A percentile compares a stretch with the other conserved stretches of the same genome.
Evolutionary conservation across 2,113 vertebrate species (phyloP).

Genomic region (Callionymus lyra): DNA sequence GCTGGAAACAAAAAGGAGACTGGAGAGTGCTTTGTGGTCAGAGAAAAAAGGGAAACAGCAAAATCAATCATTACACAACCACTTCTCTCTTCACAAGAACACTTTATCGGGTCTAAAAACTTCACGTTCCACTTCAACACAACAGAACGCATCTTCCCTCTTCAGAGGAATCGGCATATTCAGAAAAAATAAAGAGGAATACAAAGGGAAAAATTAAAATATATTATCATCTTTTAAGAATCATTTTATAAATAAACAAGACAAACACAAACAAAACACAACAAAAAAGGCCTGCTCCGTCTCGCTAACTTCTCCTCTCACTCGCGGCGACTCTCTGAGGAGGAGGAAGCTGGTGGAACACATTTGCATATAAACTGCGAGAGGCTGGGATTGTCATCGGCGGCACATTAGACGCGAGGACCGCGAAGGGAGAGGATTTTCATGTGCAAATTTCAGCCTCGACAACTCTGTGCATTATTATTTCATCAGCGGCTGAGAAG

Average conservation of each 20-base stretch:
- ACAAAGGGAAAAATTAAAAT: conserved; percentile 59
- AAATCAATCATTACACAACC: conserved; percentile 38
- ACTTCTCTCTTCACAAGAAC: conserved; percentile 47
- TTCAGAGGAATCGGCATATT: conserved; percentile 45
- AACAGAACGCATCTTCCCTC: conserved; percentile 47
- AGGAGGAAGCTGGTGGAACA: conserved; percentile 43
- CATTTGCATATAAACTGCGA: conserved; percentile 70
- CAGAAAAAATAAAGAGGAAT: conserved; percentile 23
- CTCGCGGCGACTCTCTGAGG: conserved; percentile 54
- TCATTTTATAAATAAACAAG: conserved; percentile 65
- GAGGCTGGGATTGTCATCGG: conserved; percentile 64
- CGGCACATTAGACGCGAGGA: conserved; percentile 52
- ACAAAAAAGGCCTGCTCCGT: conserved; percentile 61
- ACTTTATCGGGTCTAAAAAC: conserved; percentile 43
- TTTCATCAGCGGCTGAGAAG: conserved; percentile 63
- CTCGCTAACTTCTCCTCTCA: conserved; percentile 34
- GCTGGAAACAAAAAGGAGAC: conserved; percentile 13
- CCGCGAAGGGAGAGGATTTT: conserved; percentile 58
- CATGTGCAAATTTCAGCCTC: conserved; percentile 73
- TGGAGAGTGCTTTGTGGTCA: conserved; percentile 5
- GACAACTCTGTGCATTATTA: conserved; percentile 65
- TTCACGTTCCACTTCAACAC: conserved; percentile 62
- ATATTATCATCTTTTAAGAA: conserved; percentile 63
- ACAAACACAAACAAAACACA: conserved; percentile 69
- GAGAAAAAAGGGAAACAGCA: conserved; percentile 18